Evolutionary conservation across 2,113 vertebrate genomes (phyloP), one percentile per base, ranked within the genome.

Genomic region (Perca fluviatilis): DNA sequence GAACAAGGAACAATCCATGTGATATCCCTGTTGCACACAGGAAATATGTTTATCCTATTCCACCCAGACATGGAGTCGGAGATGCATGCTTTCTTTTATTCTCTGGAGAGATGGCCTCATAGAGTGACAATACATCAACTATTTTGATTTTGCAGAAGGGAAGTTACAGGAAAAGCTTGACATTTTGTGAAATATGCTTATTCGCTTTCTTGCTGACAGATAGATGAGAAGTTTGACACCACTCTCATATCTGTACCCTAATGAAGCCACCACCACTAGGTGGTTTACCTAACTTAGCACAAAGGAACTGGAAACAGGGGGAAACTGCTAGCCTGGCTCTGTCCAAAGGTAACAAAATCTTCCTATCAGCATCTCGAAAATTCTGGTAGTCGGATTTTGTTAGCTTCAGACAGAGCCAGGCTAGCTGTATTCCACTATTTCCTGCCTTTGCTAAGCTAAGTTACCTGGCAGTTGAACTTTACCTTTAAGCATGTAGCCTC

Each of bases 11-110:
- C 36, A 60, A 8, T 62, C 57, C 60, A 53, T 67, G 66, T 81
- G 67, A 83, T 63, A 56, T 72, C 60, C 30, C 62, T 64, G 58
- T 53, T 67, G 51, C 57, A 86, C 65, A 78, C 67, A 85, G 56
- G 23, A 81, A 50, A 74, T 30, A 79, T 74, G 46, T 46, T 61
- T 72, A 51, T 69, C 50, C 15, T 16, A 11, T n/a, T 23, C 11
- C 54, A 60, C 51, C n/a, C 30, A 43, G 51, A 62, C 18, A 10
- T 54, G 12, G 50, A 27, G 27, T 27, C 27, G 27, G 27, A 23
- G 6, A 74, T 51, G 36, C 56, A 56, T 78, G 58, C 50, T 62
- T 6, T 71, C 15, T 60, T 67, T 74, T 75, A 11, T 23, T 67
- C 47, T 56, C 36, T 7, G 4, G 3, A 9, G 1, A 56, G 61